Conservation (phyloP, 2,888 invertebrate genomes). For the Chaetogeoica ovagalla region DNA sequence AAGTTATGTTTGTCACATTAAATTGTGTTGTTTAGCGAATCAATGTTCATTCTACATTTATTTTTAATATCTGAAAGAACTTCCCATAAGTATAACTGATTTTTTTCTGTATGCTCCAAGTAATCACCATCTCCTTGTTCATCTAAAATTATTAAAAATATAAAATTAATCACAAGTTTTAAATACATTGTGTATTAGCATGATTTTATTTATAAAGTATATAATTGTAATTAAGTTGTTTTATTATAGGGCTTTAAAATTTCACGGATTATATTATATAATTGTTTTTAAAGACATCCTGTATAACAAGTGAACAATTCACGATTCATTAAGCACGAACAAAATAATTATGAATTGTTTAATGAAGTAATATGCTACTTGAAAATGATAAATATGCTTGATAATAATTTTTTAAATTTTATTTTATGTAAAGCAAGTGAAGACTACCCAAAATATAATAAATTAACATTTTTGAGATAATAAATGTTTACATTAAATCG, state of each 20-base stretch:
- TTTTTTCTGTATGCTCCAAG: slow-evolving; percentile 43
- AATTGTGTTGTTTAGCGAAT: slow-evolving; percentile 33
- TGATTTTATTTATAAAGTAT: neutral
- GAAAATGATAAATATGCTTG: too few relatives aligned
- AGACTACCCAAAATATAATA: neutral
- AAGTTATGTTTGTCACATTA: neutral
- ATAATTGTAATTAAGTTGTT: neutral
- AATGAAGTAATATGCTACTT: neutral
- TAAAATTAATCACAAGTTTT: neutral
- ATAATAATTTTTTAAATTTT: too few relatives aligned
- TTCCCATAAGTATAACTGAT: slow-evolving; percentile 47
- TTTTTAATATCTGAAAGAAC: slow-evolving; percentile 33
- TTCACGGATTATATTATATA: neutral
- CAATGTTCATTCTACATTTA: slow-evolving; percentile 21
- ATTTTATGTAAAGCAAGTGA: too few relatives aligned
- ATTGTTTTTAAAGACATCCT: neutral
- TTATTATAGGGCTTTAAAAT: neutral
- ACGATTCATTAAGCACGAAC: neutral
- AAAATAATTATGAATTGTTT: too few relatives aligned
- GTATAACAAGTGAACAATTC: neutral
- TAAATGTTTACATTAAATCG: neutral
- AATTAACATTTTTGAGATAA: neutral
- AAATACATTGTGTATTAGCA: neutral
- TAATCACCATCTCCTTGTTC: slow-evolving; percentile 47
- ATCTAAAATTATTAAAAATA: slow-evolving; percentile 26